Conservation (phyloP, 1,140 invertebrate genomes). For the Eriosoma lanigerum region DNA sequence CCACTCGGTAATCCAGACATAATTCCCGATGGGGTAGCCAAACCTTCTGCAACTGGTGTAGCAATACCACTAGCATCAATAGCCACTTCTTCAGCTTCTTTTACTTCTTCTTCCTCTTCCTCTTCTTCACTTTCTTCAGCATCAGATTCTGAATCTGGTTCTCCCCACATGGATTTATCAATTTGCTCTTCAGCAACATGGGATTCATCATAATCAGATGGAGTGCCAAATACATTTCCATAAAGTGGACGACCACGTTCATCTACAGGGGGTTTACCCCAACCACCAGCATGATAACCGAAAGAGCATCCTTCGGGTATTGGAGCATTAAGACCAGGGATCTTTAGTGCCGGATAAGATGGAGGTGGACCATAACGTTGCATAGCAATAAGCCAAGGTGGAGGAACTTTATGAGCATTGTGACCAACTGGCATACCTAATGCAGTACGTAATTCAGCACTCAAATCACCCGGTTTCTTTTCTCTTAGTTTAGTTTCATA, state of each 20-base stretch:
- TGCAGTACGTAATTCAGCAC: conserved; percentile 92
- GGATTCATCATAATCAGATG: conserved; percentile 66
- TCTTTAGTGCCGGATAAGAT: conserved; percentile 98
- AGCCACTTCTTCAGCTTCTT: conserved; percentile 69
- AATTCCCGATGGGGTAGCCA: conserved; percentile 93
- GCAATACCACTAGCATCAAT: conserved; percentile 72
- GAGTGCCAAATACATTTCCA: conserved; percentile 95
- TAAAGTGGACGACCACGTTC: conserved; percentile 96
- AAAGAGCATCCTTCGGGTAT: conserved; percentile 96
- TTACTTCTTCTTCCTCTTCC: conserved; percentile 77
- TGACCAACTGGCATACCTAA: conserved; percentile 98
- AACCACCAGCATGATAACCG: conserved; percentile 98
- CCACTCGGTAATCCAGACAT: conserved; percentile 87
- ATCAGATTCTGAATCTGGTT: conserved; percentile 94
- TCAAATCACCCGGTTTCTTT: conserved; percentile 97
- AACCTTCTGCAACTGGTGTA: conserved; percentile 76
- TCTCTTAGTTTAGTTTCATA: conserved; percentile 95
- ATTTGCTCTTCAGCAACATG: conserved; percentile 82
- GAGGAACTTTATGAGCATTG: conserved; percentile 82
- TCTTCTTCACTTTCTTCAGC: conserved; percentile 86
- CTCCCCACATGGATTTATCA: conserved; percentile 93
- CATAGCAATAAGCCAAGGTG: conserved; percentile 99
- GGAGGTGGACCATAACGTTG: conserved; percentile 99
- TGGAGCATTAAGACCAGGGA: conserved; percentile 88
- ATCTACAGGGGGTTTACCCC: conserved; percentile 99